Base-by-base conservation (phyloP, 1,140 invertebrate species). In the Aradophagus sp. region DNA sequence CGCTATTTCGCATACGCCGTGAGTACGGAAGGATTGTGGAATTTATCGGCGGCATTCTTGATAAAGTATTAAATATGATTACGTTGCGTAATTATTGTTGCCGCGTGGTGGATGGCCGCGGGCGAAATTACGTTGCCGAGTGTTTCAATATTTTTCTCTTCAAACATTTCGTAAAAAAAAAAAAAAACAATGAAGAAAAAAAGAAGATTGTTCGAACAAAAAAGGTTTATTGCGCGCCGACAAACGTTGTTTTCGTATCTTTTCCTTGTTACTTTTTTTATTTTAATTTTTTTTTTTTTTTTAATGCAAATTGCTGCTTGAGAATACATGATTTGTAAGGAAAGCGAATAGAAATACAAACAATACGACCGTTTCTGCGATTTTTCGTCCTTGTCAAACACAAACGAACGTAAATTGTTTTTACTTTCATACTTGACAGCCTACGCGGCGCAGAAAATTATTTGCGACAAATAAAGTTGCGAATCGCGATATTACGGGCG, bases 1-100 rank as follows among this genome's bases (percentile, higher is more conserved):
- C 36, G 65, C 47, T 67, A 47, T 61, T 58, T 41, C 50, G 38
- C 29, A 13, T 36, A 19, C 50, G 50, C 20, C 20, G 32, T 48
- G 27, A 19, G 61, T 35, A 63, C 39, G 59, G 14, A 8, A 47
- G 50, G 41, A 61, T 61, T 50, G 50, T 13, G 35, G 38, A 62
- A 44, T 62, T 62, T 44, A 50, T 29, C 20, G 45, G 27, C 23
- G 41, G 53, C 50, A 63, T 52, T 63, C 45, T 63, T 31, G 59
- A 53, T 63, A 63, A 44, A 63, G 47, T 12, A 62, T 52, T 62
- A 62, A 62, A 62, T 50, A 42, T 34, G 27, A 27, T 50, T 42
- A 61, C 32, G 16, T 52, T 52, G 16, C 31, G 47, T 52, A 62
- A 62, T 62, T 62, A 47, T 52, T 36, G 13, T 42, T 42, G 34